Evolutionary conservation across 2,888 invertebrate genomes (phyloP).

Genomic region (Hoplodrina ambigua): DNA sequence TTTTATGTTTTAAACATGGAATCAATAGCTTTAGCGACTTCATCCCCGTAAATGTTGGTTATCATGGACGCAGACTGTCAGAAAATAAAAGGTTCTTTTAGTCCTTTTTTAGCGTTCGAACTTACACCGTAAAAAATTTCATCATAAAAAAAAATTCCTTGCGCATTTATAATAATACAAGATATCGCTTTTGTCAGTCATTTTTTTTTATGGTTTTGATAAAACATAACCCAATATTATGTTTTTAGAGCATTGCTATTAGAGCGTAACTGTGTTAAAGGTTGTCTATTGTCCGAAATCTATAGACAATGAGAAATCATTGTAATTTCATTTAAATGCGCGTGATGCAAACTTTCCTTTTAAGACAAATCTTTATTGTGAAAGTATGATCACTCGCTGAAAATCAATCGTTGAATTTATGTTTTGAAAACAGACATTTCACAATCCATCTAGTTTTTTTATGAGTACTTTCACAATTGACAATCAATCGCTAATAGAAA

Average conservation of each 20-base stretch:
- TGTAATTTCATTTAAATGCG: conserved; percentile 1
- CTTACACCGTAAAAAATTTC: no score
- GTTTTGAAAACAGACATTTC: conserved; percentile 29
- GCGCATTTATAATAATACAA: no score
- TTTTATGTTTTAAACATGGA: conserved; percentile 36
- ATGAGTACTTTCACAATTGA: conserved; percentile 42
- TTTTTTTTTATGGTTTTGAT: no score
- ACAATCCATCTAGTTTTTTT: conserved; percentile 44
- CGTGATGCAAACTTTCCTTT: conserved; percentile 22
- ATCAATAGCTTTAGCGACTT: not conserved
- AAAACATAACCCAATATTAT: no score
- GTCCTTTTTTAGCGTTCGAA: no score
- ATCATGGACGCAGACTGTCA: no score
- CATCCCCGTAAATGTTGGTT: no score
- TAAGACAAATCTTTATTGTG: conserved; percentile 13
- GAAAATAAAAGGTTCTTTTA: no score
- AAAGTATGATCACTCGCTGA: conserved; percentile 29
- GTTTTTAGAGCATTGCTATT: no score
- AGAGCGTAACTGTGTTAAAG: conserved; percentile 12
- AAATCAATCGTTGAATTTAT: not conserved
- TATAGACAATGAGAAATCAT: not conserved
- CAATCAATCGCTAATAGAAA: not conserved
- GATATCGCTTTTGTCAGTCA: no score
- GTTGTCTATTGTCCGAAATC: not conserved
- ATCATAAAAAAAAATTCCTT: no score